Conservation (phyloP, 2,888 invertebrate genomes). For the Epirrhoe tristata region DNA sequence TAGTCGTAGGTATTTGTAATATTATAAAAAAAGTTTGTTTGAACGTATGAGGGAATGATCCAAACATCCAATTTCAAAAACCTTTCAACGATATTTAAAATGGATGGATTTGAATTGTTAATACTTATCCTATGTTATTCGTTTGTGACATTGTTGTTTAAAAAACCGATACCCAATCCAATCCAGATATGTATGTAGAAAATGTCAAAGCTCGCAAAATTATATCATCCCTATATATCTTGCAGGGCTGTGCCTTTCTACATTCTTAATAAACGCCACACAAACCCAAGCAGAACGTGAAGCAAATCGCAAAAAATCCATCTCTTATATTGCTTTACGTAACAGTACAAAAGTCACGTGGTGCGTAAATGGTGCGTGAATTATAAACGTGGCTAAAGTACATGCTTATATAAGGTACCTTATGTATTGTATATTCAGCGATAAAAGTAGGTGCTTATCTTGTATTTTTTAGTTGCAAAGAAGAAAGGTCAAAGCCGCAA, state of each 20-base stretch:
- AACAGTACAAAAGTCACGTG: conserved; percentile 54
- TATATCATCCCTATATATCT: background rate
- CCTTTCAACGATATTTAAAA: too few relatives aligned
- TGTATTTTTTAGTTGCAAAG: background rate
- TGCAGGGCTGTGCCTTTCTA: background rate
- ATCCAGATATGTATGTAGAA: too few relatives aligned
- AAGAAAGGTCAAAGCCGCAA: too few relatives aligned
- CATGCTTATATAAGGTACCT: background rate
- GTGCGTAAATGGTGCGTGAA: conserved; percentile 68
- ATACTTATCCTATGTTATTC: too few relatives aligned
- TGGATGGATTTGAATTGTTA: too few relatives aligned
- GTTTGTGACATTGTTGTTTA: too few relatives aligned
- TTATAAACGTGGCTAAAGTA: conserved; percentile 63
- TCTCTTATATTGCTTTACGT: conserved; percentile 47
- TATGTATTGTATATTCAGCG: background rate
- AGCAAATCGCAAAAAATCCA: conserved; percentile 34
- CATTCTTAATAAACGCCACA: conserved; percentile 14
- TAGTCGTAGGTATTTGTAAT: too few relatives aligned
- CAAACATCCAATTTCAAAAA: too few relatives aligned
- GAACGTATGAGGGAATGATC: too few relatives aligned
- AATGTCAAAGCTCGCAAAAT: background rate
- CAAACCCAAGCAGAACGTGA: conserved; percentile 25
- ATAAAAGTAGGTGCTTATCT: background rate
- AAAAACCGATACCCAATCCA: too few relatives aligned
- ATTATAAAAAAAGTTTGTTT: too few relatives aligned